Evolutionary conservation across 2,113 vertebrate genomes (phyloP), one percentile per base, ranked within the genome.

Genomic region (Orientallactaga bullata): DNA sequence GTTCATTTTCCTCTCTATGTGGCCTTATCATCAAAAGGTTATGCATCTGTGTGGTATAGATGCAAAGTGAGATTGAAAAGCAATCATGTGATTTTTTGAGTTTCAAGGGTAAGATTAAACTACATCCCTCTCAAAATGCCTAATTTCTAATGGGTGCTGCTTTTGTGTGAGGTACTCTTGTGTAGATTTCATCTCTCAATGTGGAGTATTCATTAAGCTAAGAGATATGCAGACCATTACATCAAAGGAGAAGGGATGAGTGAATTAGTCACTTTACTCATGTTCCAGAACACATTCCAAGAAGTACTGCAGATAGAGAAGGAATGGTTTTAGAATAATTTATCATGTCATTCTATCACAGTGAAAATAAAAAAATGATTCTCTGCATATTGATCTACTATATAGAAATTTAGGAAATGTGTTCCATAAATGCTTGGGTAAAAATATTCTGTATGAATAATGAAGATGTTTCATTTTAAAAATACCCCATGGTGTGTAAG

Each of bases 121-220:
- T 76, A 51, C 4, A 24, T 89, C 11, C 89, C 66, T 61, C 12
- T 17, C n/a, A 74, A 86, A 85, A 51, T 23, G 18, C 2, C 69
- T 84, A 87, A 63, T 78, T 77, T 63, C 86, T 77, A 68, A 65
- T 60, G n/a, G 65, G 26, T 37, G 17, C 30, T 84, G 47, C n/a
- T 79, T 94, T 39, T 37, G 32, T 39, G 6, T 80, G 78, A 91
- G 55, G 37, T 23, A 47, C 35, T 77, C 3, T 21, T 61, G 24
- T n/a, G 13, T 89, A 58, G 74, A 18, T 83, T 86, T 74, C 85
- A 37, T 73, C 28, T 86, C 73, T 72, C 61, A 83, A 80, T 73
- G 28, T 91, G 20, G n/a, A 89, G 23, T 76, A 93, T 81, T 85
- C 35, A 78, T 85, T 93, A 88, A 89, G n/a, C 30, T 63, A 78